Conservation (phyloP, 2,113 vertebrate genomes). For the Okapia johnstoni region DNA sequence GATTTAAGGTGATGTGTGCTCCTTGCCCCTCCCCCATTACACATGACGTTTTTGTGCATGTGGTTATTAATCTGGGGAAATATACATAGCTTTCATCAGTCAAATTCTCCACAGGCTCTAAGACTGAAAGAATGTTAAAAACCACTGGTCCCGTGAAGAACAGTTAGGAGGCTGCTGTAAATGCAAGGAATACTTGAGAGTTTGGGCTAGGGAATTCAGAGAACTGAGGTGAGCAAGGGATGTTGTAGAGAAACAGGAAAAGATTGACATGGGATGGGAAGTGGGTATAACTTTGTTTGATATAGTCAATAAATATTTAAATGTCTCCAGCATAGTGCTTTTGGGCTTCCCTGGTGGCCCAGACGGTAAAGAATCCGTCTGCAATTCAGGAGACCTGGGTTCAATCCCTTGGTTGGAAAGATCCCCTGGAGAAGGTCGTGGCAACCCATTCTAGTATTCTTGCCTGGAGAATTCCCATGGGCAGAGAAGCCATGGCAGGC, state of each 20-base stretch:
- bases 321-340: not conserved
- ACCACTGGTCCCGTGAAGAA: not conserved
- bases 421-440: not conserved
- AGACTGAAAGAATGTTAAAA: slow-evolving; percentile 7
- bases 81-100: not conserved
- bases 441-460: not conserved
- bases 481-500: not conserved
- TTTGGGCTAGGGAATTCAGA: not conserved
- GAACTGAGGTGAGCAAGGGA: not conserved
- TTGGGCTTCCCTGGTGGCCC: not conserved
- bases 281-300: not conserved
- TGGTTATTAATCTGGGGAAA: not conserved
- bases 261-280: not conserved
- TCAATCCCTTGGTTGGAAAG: not conserved
- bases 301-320: not conserved
- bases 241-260: not conserved
- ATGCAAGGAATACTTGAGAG: not conserved
- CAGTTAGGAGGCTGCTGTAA: not conserved
- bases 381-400: not conserved
- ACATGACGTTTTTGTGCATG: not conserved
- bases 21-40: not conserved
- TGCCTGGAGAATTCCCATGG: not conserved
- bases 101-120: not conserved
- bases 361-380: not conserved
- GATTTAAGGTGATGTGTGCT: not conserved